Evolutionary conservation across 2,113 vertebrate genomes (phyloP), one percentile per base, ranked within the genome.

Genomic region (Odontesthes bonariensis): DNA sequence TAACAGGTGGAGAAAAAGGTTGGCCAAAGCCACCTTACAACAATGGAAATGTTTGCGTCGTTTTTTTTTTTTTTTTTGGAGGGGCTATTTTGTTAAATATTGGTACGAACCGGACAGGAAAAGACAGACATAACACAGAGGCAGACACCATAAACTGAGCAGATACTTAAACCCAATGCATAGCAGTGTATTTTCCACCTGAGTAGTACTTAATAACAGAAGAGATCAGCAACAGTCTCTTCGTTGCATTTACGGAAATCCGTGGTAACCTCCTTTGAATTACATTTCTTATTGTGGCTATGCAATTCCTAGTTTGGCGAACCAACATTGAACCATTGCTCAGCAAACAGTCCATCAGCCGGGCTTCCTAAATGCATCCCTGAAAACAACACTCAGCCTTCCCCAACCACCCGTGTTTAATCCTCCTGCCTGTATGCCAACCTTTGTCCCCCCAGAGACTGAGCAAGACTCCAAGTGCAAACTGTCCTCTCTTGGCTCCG

Each of bases 131-230:
- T 31, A 54, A 82, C 60, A 70, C 32, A 32, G 60, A 64, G 77
- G 58, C 57, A 76, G 68, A 86, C 40, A 81, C 52, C 55, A 80
- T 78, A 76, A 82, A 89, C 84, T 46, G 61, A 85, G 75, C 86
- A 86, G 71, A 92, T 81, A 82, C 49, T 68, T 49, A 89, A 85
- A 88, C 72, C 73, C 68, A 77, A 94, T 93, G 94, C 90, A 93
- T 93, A 93, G 92, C 92, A 91, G 90, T 93, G 89, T 90, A 85
- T 91, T 88, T 93, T 94, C 87, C 93, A 94, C 92, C 93, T 94
- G 93, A 94, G 92, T 93, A 93, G 91, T 90, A 83, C 87, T 86
- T 85, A 88, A 75, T 90, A 81, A 92, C 81, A 87, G 86, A 86
- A 86, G 72, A 89, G 74, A 89, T 86, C 75, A 82, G 83, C 87